A percentile compares a stretch with the other conserved stretches of the same genome.
Conservation (phyloP, 2,113 vertebrate genomes). For the Edolisoma coerulescens region DNA sequence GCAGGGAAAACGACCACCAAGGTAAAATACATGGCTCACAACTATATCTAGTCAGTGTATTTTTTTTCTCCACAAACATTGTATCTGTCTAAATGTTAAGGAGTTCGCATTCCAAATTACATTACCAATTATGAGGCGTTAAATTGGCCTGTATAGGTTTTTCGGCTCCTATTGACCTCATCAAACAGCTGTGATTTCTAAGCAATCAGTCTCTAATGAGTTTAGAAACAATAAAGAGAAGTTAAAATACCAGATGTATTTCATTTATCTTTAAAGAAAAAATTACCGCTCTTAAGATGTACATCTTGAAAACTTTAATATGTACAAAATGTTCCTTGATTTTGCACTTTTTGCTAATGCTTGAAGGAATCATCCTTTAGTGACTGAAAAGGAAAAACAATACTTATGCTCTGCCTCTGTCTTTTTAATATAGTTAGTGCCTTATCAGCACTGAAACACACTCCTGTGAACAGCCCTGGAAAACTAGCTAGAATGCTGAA, state of each 20-base stretch:
- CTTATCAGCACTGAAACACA: conserved; percentile 60
- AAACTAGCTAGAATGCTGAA: conserved; percentile 30
- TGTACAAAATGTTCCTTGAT: conserved; percentile 6
- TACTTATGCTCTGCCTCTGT: conserved; percentile 18
- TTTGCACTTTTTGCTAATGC: conserved; percentile 21
- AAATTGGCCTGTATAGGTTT: conserved; percentile 49
- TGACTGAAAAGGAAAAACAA: conserved; percentile 50
- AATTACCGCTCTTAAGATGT: conserved; percentile 34
- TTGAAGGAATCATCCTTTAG: conserved; percentile 21
- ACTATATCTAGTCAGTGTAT: neutral
- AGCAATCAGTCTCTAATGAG: conserved; percentile 54
- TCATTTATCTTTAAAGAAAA: conserved; percentile 30
- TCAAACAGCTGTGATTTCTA: conserved; percentile 61
- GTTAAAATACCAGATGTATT: conserved; percentile 56
- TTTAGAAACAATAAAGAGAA: conserved; percentile 43
- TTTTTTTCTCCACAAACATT: neutral
- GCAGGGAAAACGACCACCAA: neutral
- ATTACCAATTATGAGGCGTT: conserved; percentile 24
- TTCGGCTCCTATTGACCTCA: conserved; percentile 55
- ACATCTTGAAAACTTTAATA: conserved; percentile 45
- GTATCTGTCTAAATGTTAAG: neutral
- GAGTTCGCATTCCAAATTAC: conserved; percentile 21
- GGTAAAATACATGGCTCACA: neutral
- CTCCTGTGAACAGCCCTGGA: conserved; percentile 32
- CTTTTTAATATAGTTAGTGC: conserved; percentile 50